phyloP scores from a whole-genome alignment of 2,888 invertebrate genomes.

The Nebria brevicollis region DNA sequence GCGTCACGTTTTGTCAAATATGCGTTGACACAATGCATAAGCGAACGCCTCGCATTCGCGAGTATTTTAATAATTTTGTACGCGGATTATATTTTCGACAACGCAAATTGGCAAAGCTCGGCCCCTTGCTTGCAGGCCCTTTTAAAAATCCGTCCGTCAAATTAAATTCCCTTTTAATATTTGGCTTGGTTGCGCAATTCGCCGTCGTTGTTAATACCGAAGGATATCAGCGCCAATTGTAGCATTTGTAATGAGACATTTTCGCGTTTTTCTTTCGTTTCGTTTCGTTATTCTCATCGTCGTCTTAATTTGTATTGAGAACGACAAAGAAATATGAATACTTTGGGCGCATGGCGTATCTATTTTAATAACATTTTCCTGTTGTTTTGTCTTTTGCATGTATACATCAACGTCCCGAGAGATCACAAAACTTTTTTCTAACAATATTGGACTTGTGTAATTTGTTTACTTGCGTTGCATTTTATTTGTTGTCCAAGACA shows the following conservation, averaged over 20 bases:
- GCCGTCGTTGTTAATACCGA: neutral
- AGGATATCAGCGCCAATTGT: neutral
- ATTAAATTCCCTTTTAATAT: conserved; percentile 44
- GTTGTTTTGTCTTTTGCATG: neutral
- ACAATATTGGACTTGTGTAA: too few species aligned
- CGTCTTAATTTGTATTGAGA: conserved; percentile 18
- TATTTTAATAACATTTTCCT: conserved; percentile 13
- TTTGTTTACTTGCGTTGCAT: too few species aligned
- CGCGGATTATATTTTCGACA: conserved; percentile 36
- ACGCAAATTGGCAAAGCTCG: conserved; percentile 34
- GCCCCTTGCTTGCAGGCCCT: neutral
- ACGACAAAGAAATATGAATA: conserved; percentile 16
- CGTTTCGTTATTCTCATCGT: neutral
- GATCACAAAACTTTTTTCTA: too few species aligned
- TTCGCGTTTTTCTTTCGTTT: neutral
- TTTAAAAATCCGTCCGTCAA: conserved; percentile 37
- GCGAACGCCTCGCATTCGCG: conserved; percentile 23
- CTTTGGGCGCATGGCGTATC: neutral
- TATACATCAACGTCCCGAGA: too few species aligned
- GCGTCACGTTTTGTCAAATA: neutral
- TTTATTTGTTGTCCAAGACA: too few species aligned
- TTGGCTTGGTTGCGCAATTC: conserved; percentile 30
- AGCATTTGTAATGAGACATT: neutral
- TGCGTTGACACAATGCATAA: neutral
- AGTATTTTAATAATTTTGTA: conserved; percentile 40